Percentiles rank a stretch among this genome's conserved stretches.
Evolutionary conservation across 2,113 vertebrate species (phyloP).

Genomic region (Nyctereutes procyonoides): DNA sequence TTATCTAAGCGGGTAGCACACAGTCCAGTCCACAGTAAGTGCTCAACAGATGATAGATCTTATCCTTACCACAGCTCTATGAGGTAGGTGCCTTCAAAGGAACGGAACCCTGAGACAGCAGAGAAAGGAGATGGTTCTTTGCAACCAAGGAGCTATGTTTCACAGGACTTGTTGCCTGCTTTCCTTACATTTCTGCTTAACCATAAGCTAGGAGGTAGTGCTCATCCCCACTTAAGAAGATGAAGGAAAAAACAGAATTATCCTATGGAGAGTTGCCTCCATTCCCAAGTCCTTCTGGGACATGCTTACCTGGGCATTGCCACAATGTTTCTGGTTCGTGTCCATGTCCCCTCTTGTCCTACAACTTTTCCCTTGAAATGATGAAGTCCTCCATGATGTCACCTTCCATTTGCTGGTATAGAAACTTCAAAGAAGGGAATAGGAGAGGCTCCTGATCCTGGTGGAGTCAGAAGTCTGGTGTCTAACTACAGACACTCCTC

Average conservation of each 20-base stretch:
- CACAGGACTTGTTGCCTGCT: background rate
- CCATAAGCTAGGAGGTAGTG: background rate
- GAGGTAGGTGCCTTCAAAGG: background rate
- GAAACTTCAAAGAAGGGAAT: background rate
- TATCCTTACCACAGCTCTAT: background rate
- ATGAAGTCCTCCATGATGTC: background rate
- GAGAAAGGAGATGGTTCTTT: background rate
- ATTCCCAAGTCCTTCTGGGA: background rate
- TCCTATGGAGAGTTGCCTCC: background rate
- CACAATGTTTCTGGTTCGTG: background rate
- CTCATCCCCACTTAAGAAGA: background rate
- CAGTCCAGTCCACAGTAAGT: background rate
- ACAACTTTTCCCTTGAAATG: background rate
- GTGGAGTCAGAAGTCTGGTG: background rate
- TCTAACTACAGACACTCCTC: background rate
- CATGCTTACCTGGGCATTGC: background rate
- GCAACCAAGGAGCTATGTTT: background rate
- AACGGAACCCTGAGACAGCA: background rate
- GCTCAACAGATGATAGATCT: background rate
- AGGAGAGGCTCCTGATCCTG: background rate
- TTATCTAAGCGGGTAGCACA: background rate
- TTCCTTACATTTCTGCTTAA: constrained; percentile 26
- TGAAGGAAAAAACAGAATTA: constrained; percentile 53
- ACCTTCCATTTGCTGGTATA: background rate
- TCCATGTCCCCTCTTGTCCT: background rate